Conservation (phyloP, 2,113 vertebrate species). For the Zosterops lateralis region DNA sequence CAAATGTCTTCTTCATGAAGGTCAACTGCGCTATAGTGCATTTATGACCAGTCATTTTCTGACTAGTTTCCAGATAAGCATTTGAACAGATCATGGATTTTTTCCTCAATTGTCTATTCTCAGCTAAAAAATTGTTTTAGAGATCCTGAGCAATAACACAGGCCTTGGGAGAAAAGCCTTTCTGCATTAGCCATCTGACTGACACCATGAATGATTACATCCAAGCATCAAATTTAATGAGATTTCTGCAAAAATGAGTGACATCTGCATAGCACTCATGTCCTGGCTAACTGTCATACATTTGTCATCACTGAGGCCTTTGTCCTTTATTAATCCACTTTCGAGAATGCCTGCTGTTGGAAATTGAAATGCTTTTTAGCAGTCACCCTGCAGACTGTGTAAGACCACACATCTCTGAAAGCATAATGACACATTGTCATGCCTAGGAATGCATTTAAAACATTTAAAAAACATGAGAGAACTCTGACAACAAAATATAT, state of each 20-base stretch:
- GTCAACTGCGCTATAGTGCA: neutral
- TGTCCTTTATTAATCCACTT: slow-evolving; percentile 55
- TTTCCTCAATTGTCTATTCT: slow-evolving; percentile 37
- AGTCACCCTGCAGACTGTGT: slow-evolving; percentile 11
- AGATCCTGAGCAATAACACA: slow-evolving; percentile 34
- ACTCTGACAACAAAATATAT: neutral
- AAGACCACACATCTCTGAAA: neutral
- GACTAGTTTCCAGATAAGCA: neutral
- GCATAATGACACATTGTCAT: slow-evolving; percentile 23
- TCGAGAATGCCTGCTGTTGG: slow-evolving; percentile 27
- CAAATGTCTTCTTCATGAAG: slow-evolving; percentile 5
- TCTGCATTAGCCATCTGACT: slow-evolving; percentile 33
- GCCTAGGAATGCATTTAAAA: neutral
- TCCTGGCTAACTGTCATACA: slow-evolving; percentile 40
- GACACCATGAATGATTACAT: slow-evolving; percentile 58
- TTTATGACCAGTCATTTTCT: slow-evolving; percentile 29
- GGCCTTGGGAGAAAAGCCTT: neutral
- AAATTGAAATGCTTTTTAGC: slow-evolving; percentile 50
- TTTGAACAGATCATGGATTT: slow-evolving; percentile 1
- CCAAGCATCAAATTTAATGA: slow-evolving; percentile 56
- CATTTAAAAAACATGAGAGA: slow-evolving; percentile 11
- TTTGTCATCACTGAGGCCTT: slow-evolving; percentile 41
- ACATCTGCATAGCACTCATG: slow-evolving; percentile 50
- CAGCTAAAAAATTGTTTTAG: slow-evolving; percentile 49
- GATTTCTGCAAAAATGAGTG: slow-evolving; percentile 60